These are phyloP conservation scores for Salvelinus fontinalis DNA, from an alignment of 2,113 vertebrate genomes.

Conservation along the genomic window DNA sequence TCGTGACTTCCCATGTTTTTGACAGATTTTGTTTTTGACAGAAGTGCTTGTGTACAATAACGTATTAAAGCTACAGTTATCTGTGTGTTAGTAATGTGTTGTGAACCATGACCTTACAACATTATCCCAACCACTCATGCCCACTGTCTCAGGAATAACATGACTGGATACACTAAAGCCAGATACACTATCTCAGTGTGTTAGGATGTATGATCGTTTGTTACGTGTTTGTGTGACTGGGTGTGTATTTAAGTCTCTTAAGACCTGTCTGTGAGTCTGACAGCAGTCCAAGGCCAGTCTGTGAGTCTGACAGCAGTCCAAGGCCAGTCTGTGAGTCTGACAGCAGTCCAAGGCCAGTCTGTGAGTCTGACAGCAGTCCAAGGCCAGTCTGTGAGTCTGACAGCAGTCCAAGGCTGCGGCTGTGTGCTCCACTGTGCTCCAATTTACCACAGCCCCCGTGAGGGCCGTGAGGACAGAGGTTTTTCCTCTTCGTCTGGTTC, in stretches of 20 bases:
- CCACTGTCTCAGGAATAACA: background rate
- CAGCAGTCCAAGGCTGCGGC: no score
- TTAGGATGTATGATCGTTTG: background rate
- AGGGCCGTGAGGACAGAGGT: no score
- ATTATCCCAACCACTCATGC: background rate
- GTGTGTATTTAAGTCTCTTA: no score
- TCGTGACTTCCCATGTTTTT: no score
- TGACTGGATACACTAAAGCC: background rate
- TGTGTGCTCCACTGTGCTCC: no score
- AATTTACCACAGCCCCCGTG: no score
- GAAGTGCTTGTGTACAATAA: background rate
- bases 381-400: background rate
- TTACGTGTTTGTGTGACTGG: background rate
- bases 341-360: no score
- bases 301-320: background rate
- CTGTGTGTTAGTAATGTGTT: background rate
- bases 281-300: no score
- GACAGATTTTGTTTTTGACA: background rate
- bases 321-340: background rate
- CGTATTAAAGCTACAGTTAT: background rate
- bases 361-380: background rate
- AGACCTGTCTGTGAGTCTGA: background rate
- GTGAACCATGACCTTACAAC: background rate
- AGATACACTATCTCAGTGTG: no score
- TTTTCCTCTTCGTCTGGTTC: no score